Base-by-base conservation (phyloP, 1,140 invertebrate genomes). In the Tenebrio molitor region DNA sequence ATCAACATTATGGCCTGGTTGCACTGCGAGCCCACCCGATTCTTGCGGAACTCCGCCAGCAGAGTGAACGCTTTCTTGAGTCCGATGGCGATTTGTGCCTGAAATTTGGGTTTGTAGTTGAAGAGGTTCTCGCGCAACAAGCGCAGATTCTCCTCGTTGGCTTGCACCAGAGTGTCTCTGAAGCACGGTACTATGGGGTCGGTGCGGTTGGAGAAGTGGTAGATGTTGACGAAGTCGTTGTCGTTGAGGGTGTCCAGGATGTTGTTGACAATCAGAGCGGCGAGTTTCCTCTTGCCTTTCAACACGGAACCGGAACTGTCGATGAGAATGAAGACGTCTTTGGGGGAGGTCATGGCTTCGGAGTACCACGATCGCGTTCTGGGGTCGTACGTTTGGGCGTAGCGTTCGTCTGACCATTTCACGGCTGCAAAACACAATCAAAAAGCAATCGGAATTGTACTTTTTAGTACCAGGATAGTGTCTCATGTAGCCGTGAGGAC, bases 1-100 rank as follows among this genome's bases (percentile, higher is more conserved):
- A 99, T 92, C 46, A 99, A 84, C 97, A 99, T 99, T 78, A 99
- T 99, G 6, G 97, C 97, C 85, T 97, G 93, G 83, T 96, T 96
- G 79, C 92, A 95, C 25, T 87, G 81, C 2, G 86, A 81, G 74
- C 77, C 72, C 29, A 46, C 41, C 17, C 36, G 41, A 1, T 69
- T 79, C 10, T 69, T 15, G 23, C 77, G 58, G 58, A 78, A 79
- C 70, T 77, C 71, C n/a, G 73, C 62, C 41, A 81, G 72, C 36
- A 82, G 76, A 41, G 72, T 71, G 72, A 80, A 79, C 16, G 80
- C 80, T 65, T 80, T 78, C 19, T 74, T 74, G 46, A 81, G 58
- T 42, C 75, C 78, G 14, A 65, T 29, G 76, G 72, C 65, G 29
- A 82, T 70, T 67, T 82, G 69, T 5, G 81, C 77, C 33, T 41